Conservation (phyloP, 2,888 invertebrate genomes). For the Caenorhabditis sp. region DNA sequence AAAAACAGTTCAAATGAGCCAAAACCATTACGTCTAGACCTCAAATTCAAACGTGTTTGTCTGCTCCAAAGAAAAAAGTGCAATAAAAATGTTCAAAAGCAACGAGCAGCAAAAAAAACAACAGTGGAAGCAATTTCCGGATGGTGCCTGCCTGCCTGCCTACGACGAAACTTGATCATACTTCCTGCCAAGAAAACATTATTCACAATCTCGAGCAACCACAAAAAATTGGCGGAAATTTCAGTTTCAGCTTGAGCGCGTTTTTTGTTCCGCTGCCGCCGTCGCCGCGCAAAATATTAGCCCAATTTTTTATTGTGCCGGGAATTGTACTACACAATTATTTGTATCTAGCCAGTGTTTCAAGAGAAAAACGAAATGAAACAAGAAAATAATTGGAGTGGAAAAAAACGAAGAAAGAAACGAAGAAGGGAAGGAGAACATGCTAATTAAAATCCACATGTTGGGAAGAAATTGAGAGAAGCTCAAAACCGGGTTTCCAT, state of each 20-base stretch:
- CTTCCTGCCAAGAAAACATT: not conserved
- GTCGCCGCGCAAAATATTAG: too few relatives aligned
- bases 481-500: too few relatives aligned
- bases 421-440: not conserved
- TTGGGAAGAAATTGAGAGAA: too few relatives aligned
- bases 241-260: not conserved
- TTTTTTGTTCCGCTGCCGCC: not conserved
- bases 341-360: not conserved
- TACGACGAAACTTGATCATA: not conserved
- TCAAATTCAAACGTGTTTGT: too few relatives aligned
- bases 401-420: not conserved
- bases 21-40: too few relatives aligned
- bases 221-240: not conserved
- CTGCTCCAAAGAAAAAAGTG: not conserved
- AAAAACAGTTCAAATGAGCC: too few relatives aligned
- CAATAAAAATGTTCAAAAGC: not conserved
- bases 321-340: not conserved
- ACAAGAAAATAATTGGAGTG: constrained; percentile 1
- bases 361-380: not conserved
- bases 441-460: not conserved
- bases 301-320: too few relatives aligned
- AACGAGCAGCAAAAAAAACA: not conserved
- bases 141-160: not conserved
- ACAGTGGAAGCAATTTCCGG: not conserved
- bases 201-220: not conserved